Percentiles rank a stretch among this genome's conserved stretches.
Evolutionary conservation across 2,888 invertebrate genomes (phyloP).

Genomic region (Perizoma flavofasciatum): DNA sequence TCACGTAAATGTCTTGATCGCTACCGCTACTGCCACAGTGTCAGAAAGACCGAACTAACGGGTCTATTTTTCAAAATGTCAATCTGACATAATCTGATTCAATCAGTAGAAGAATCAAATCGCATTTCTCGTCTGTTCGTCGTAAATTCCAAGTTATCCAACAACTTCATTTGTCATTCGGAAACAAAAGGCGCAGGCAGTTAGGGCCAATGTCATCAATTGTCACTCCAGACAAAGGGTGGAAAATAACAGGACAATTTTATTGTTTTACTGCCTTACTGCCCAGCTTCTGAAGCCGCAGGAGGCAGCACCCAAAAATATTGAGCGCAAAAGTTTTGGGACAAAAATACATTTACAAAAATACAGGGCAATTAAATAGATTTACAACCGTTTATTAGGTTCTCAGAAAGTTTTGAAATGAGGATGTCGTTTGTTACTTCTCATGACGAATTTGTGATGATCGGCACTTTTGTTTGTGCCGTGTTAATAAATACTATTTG

Average conservation of each 20-base stretch:
- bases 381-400: slow-evolving; percentile 71
- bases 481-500: slow-evolving; percentile 38
- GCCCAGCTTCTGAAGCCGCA: slow-evolving; percentile 73
- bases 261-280: slow-evolving; percentile 71
- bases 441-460: slow-evolving; percentile 55
- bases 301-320: slow-evolving; percentile 76
- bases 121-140: slow-evolving; percentile 10
- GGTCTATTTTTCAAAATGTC: no score
- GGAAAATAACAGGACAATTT: slow-evolving; percentile 70
- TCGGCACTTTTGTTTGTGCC: slow-evolving; percentile 46
- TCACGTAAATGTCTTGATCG: no score
- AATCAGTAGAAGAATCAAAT: slow-evolving; percentile 4
- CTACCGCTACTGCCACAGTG: no score
- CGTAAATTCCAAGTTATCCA: slow-evolving; percentile 53
- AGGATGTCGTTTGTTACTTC: slow-evolving; percentile 48
- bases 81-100: neutral
- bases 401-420: slow-evolving; percentile 62
- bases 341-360: slow-evolving; percentile 59
- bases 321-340: slow-evolving; percentile 54
- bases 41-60: no score
- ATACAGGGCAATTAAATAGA: slow-evolving; percentile 74
- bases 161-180: slow-evolving; percentile 69
- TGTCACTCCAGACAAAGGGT: slow-evolving; percentile 60
- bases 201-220: slow-evolving; percentile 65
- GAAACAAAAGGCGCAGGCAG: slow-evolving; percentile 63